These are phyloP conservation scores for Eulimnadia texana DNA, from an alignment of 1,140 invertebrate species.

Conservation along the genomic window DNA sequence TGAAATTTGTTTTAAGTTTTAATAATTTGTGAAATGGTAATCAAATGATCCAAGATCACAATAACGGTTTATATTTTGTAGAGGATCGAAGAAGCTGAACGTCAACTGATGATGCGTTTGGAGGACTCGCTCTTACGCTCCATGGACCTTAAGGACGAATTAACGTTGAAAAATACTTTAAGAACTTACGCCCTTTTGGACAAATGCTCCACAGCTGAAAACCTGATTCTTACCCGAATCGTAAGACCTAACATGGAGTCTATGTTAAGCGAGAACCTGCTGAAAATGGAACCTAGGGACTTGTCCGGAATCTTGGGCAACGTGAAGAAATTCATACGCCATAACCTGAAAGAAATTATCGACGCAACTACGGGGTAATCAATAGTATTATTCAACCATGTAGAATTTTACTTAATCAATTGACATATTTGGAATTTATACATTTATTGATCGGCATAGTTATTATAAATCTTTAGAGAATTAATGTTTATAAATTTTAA, in stretches of 20 bases:
- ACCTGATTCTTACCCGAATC: conserved; percentile 49
- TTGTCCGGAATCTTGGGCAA: conserved; percentile 26
- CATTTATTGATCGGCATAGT: too few relatives aligned
- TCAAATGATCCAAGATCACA: too few relatives aligned
- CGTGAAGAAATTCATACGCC: background rate
- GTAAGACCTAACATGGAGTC: conserved; percentile 53
- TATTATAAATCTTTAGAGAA: too few relatives aligned
- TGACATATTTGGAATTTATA: too few relatives aligned
- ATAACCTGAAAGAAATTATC: conserved; percentile 2
- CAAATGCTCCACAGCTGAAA: conserved; percentile 51
- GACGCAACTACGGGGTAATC: conserved; percentile 3
- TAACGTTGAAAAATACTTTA: conserved; percentile 18
- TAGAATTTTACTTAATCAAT: background rate
- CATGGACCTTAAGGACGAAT: conserved; percentile 16
- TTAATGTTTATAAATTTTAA: too few relatives aligned
- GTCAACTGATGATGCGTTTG: conserved; percentile 17
- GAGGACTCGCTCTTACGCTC: conserved; percentile 19
- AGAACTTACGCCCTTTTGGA: conserved; percentile 29
- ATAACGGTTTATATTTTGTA: too few relatives aligned
- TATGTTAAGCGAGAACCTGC: conserved; percentile 55
- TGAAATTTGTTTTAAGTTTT: too few relatives aligned
- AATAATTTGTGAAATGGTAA: too few relatives aligned
- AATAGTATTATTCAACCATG: background rate
- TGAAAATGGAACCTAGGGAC: conserved; percentile 53
- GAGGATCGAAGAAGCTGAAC: conserved; percentile 18